phyloP scores from a whole-genome alignment of 30 jellyfish, hydroid and myxozoan genomes.

The Aurelia aurita region DNA sequence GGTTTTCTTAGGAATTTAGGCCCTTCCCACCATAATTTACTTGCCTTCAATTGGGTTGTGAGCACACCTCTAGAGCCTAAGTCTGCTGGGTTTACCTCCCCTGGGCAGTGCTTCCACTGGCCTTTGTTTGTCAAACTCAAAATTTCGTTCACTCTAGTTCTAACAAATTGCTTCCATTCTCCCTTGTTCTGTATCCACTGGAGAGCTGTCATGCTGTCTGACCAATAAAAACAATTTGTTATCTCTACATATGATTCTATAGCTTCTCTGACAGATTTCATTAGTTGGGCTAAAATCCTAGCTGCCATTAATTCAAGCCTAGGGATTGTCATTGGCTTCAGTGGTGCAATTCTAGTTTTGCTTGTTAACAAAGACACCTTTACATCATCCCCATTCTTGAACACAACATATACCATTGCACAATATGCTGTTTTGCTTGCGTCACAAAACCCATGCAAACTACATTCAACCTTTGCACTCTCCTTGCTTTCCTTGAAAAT shows the following conservation, averaged over 20 bases:
- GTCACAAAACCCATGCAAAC: conserved; percentile 37
- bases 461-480: conserved; percentile 4
- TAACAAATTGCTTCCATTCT: conserved; percentile 49
- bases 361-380: conserved; percentile 28
- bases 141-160: conserved; percentile 55
- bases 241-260: background rate
- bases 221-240: conserved; percentile 12
- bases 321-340: conserved; percentile 37
- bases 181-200: conserved; percentile 45
- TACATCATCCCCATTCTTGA: conserved; percentile 1
- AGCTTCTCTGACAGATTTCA: conserved; percentile 38
- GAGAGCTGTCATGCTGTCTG: conserved; percentile 66
- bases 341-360: conserved; percentile 64
- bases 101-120: conserved; percentile 56
- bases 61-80: conserved; percentile 26
- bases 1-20: background rate
- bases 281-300: conserved; percentile 20
- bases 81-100: conserved; percentile 66
- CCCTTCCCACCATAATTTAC: conserved; percentile 34
- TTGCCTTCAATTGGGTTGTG: conserved; percentile 5
- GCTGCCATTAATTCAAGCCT: conserved; percentile 60
- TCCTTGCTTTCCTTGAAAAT: background rate
- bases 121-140: conserved; percentile 35
- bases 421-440: conserved; percentile 24
- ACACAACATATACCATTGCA: conserved; percentile 34